phyloP scores from a whole-genome alignment of 1,140 invertebrate species.

The Sminthurinus signatus region DNA sequence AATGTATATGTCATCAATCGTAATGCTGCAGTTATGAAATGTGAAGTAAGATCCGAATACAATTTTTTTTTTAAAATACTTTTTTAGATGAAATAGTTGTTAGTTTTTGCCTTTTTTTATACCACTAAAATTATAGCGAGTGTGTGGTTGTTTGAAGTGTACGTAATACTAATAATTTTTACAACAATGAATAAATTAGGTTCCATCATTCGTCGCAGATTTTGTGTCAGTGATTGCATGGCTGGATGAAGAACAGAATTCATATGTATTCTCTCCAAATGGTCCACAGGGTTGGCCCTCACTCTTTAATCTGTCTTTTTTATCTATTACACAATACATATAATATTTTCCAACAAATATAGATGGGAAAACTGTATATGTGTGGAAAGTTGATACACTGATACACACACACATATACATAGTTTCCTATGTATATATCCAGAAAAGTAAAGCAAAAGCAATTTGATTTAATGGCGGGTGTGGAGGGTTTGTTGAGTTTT shows the following conservation, averaged over 20 bases:
- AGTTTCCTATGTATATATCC: too few relatives aligned
- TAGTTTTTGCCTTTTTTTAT: too few relatives aligned
- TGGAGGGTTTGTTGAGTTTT: too few relatives aligned
- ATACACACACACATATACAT: too few relatives aligned
- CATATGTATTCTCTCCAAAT: constrained; percentile 15
- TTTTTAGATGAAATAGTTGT: too few relatives aligned
- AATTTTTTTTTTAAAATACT: too few relatives aligned
- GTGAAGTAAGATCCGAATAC: too few relatives aligned
- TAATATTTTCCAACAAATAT: background rate
- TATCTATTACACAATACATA: background rate
- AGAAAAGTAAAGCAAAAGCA: constrained; percentile 60
- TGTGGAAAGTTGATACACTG: background rate
- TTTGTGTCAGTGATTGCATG: constrained; percentile 76
- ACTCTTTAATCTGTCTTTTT: background rate
- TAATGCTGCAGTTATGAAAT: constrained; percentile 83
- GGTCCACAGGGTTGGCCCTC: constrained; percentile 41
- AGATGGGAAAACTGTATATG: background rate
- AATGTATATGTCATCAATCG: constrained; percentile 60
- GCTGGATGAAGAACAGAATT: constrained; percentile 69
- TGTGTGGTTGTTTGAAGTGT: too few relatives aligned
- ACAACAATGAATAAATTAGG: too few relatives aligned
- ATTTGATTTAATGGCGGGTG: constrained; percentile 49
- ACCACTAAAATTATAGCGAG: too few relatives aligned
- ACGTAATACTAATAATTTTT: too few relatives aligned
- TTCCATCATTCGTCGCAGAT: constrained; percentile 85